Percentiles rank a stretch among this genome's conserved stretches.
Evolutionary conservation across 92 coral and sea anemone species (phyloP).

Genomic region (Epizoanthus scotinus): DNA sequence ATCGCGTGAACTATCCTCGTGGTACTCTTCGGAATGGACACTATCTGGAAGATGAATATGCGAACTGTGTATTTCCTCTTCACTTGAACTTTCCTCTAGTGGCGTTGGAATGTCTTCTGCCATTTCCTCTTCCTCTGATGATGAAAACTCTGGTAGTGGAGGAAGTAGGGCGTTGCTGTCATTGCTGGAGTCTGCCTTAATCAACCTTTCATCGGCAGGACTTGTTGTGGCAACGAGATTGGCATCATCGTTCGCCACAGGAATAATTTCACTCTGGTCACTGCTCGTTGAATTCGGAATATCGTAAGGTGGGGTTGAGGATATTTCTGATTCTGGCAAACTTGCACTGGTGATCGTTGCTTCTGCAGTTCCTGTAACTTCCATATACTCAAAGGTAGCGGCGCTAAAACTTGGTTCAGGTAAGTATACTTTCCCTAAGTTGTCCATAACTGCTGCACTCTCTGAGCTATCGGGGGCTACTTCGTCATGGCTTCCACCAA

Average conservation of each 20-base stretch:
- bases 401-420: not conserved
- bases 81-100: constrained; percentile 9
- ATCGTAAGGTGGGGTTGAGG: constrained; percentile 41
- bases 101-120: constrained; percentile 30
- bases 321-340: constrained; percentile 16
- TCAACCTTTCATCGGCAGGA: not conserved
- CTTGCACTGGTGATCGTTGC: constrained; percentile 5
- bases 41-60: constrained; percentile 44
- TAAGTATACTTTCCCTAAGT: not conserved
- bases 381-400: not conserved
- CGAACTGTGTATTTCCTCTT: constrained; percentile 11
- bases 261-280: not conserved
- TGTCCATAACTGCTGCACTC: not conserved
- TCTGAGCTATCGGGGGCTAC: constrained; percentile 27
- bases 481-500: constrained; percentile 5
- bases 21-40: constrained; percentile 31
- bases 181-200: constrained; percentile 17
- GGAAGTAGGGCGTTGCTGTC: constrained; percentile 33
- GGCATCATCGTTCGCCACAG: not conserved
- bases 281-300: not conserved
- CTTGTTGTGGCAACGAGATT: not conserved
- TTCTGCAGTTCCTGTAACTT: constrained; percentile 11
- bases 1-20: constrained; percentile 45
- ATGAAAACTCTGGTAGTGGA: constrained; percentile 3
- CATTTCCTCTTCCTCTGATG: constrained; percentile 25